Percentiles rank a stretch among this genome's conserved stretches.
phyloP scores from a whole-genome alignment of 1,140 invertebrate genomes.

The Calephelis nemesis region DNA sequence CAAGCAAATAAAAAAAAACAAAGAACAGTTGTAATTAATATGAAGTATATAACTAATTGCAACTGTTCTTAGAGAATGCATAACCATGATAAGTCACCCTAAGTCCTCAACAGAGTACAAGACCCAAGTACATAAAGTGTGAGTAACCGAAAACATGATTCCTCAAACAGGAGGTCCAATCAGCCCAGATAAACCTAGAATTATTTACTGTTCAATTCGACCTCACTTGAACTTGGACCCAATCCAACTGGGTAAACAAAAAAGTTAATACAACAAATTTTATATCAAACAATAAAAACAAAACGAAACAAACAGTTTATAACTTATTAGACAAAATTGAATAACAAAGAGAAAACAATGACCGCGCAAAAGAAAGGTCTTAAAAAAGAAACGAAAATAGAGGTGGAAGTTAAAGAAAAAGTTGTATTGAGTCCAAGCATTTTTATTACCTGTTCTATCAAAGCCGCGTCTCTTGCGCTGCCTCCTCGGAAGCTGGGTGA shows the following conservation, averaged over 20 bases:
- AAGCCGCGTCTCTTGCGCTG: slow-evolving; percentile 79
- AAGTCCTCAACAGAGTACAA: slow-evolving; percentile 13
- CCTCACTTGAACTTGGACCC: slow-evolving; percentile 65
- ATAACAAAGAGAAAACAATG: no score
- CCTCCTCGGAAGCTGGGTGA: slow-evolving; percentile 79
- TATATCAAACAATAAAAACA: slow-evolving; percentile 7
- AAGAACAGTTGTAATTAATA: slow-evolving; percentile 35
- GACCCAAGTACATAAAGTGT: slow-evolving; percentile 13
- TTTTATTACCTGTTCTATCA: slow-evolving; percentile 79
- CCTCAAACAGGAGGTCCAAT: slow-evolving; percentile 18
- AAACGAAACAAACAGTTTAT: slow-evolving; percentile 1
- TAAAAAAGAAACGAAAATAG: slow-evolving; percentile 1
- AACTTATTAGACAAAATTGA: not conserved
- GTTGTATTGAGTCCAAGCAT: slow-evolving; percentile 65
- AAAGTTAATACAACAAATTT: no score
- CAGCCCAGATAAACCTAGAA: slow-evolving; percentile 29
- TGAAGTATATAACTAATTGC: slow-evolving; percentile 9
- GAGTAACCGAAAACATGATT: slow-evolving; percentile 12
- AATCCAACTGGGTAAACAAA: slow-evolving; percentile 48
- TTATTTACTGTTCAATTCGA: slow-evolving; percentile 52
- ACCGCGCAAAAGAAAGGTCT: not conserved
- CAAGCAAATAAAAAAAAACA: slow-evolving; percentile 51
- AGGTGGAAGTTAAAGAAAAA: slow-evolving; percentile 21
- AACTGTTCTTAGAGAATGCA: slow-evolving; percentile 36
- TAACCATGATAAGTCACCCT: slow-evolving; percentile 29